Percentiles rank a stretch among this genome's conserved stretches.
phyloP scores from a whole-genome alignment of 2,113 vertebrate genomes.

The Gallinago media region DNA sequence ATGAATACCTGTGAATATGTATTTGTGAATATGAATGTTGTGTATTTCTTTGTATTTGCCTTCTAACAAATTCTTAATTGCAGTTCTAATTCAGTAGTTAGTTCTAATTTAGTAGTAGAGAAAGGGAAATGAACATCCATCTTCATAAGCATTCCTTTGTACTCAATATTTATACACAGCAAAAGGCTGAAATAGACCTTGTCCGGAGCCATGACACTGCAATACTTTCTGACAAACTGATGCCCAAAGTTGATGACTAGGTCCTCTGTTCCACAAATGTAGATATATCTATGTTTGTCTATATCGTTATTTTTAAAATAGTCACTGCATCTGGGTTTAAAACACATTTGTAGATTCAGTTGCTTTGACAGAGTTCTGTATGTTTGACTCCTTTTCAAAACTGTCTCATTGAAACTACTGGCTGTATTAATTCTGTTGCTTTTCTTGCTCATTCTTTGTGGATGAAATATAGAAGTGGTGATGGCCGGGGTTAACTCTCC shows the following conservation, averaged over 20 bases:
- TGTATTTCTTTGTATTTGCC: neutral
- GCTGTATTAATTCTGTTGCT: neutral
- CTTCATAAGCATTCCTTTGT: neutral
- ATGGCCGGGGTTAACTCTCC: neutral
- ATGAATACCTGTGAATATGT: neutral
- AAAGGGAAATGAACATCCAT: neutral
- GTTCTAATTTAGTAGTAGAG: neutral
- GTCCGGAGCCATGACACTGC: neutral
- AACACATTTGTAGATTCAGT: neutral
- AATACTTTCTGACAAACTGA: neutral
- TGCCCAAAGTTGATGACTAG: neutral
- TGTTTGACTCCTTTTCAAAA: neutral
- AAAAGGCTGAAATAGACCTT: neutral
- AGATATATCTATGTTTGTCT: neutral
- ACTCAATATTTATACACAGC: neutral
- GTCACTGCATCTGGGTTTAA: neutral
- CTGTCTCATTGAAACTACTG: neutral
- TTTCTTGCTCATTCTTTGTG: neutral
- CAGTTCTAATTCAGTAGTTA: conserved; percentile 1
- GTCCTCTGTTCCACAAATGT: neutral
- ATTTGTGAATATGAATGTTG: neutral
- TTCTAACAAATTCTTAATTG: neutral
- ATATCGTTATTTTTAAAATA: neutral
- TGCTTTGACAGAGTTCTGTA: neutral
- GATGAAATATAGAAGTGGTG: neutral